A percentile compares a stretch with the other conserved stretches of the same genome.
Conservation (phyloP, 2,797 vertebrate genomes). For the Peromyscus eremicus region DNA sequence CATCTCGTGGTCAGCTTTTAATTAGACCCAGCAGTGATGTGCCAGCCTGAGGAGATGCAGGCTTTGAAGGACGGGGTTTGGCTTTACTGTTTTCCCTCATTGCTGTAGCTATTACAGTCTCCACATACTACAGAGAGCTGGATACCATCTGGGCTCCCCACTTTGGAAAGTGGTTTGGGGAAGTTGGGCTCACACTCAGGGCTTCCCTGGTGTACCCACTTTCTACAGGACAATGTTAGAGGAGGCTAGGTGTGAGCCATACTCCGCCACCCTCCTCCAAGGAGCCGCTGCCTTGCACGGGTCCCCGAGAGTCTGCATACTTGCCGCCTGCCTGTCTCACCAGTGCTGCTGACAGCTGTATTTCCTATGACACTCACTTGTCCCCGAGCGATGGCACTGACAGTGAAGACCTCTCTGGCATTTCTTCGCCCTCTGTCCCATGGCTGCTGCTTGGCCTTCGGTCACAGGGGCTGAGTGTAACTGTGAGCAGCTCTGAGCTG, state of each 20-base stretch:
- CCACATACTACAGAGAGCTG: not conserved
- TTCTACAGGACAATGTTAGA: not conserved
- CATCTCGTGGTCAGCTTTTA: not conserved
- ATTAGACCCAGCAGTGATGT: not conserved
- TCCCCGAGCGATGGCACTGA: not conserved
- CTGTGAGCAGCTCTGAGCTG: not conserved
- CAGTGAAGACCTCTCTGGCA: not conserved
- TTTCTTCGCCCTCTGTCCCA: not conserved
- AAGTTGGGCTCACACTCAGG: not conserved
- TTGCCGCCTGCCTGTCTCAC: accelerated
- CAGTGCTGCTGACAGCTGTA: not conserved
- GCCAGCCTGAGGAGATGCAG: not conserved
- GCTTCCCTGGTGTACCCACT: not conserved
- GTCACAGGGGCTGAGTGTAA: not conserved
- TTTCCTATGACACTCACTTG: not conserved
- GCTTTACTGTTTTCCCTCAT: not conserved
- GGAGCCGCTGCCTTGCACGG: not conserved
- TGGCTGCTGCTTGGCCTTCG: not conserved
- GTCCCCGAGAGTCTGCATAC: not conserved
- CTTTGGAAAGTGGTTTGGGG: not conserved
- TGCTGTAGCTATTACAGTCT: not conserved
- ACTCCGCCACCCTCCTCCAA: not conserved
- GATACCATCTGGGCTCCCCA: no score
- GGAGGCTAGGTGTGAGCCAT: not conserved
- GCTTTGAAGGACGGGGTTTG: accelerated